Base-by-base conservation (phyloP, 2,113 vertebrate genomes). In the Dicaeum eximium region DNA sequence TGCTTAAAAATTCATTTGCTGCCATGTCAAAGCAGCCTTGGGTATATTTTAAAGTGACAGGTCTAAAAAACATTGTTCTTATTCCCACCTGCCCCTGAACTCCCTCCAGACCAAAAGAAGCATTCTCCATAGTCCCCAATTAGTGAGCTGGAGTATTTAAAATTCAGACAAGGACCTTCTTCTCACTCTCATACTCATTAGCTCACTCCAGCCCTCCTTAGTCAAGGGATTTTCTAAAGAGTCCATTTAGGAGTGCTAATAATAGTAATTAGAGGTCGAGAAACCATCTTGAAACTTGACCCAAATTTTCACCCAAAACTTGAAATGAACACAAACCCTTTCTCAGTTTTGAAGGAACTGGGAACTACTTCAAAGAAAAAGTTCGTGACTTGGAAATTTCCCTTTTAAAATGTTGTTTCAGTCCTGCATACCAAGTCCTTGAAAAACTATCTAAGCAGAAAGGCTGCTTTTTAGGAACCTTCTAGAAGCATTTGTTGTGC, bases 211-310 rank as follows among this genome's bases (percentile, higher is more conserved):
- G 88, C 78, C 65, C 45, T 96, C 92, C 94, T 93, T 95, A 96
- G 95, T 92, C 82, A 92, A 79, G 78, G 88, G 90, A 88, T 96
- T 97, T 97, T 97, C 96, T 97, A 97, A 96, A 97, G 96, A 93
- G 83, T 88, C 88, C 67, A 95, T 96, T 96, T 97, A 96, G 54
- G 54, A 96, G 65, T 87, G 94, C 91, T 97, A 97, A 97, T 97
- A 97, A 97, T 97, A 96, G 96, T 96, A 97, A 97, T 97, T 97
- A 97, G 96, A 89, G 92, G 96, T 97, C 80, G 79, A 97, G 96
- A 97, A 97, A 97, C 96, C 96, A 97, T 96, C 95, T 96, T 97
- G 97, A 96, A 97, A 97, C 86, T 93, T 97, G 96, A 97, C 95
- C 95, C 96, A 97, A 95, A 96, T 97, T 96, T 95, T 97, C 96